phyloP scores from a whole-genome alignment of 2,888 invertebrate genomes.

The Reticulitermes lucifugus region DNA sequence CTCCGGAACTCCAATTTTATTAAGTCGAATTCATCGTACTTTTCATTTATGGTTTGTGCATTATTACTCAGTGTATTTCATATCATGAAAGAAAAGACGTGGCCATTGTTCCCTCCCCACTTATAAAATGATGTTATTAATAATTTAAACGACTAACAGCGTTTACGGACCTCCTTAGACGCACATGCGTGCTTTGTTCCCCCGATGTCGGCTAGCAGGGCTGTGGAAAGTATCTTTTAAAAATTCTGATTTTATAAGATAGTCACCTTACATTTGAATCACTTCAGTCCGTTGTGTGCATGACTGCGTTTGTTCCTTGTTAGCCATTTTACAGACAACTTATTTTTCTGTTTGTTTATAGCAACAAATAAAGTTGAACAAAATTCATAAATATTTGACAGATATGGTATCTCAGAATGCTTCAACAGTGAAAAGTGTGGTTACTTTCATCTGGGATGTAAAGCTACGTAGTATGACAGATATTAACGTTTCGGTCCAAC shows the following conservation, averaged over 20 bases:
- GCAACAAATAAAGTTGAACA: too few species aligned
- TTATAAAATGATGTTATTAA: slow-evolving; percentile 4
- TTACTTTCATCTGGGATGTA: too few species aligned
- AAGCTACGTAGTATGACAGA: too few species aligned
- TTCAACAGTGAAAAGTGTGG: too few species aligned
- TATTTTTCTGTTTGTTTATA: too few species aligned
- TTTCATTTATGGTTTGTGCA: neutral
- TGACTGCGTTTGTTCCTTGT: too few species aligned
- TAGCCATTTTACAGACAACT: too few species aligned
- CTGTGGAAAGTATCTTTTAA: neutral
- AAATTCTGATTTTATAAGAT: neutral
- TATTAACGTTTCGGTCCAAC: too few species aligned
- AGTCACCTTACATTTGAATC: neutral
- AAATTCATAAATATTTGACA: too few species aligned
- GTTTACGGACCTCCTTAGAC: too few species aligned
- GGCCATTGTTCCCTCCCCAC: neutral
- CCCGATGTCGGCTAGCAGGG: neutral
- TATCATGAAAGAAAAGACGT: neutral
- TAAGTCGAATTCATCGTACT: neutral
- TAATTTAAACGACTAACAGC: neutral
- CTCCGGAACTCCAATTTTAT: neutral
- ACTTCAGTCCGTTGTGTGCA: too few species aligned
- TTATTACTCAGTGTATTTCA: neutral
- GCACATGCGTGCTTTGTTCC: neutral
- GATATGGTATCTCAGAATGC: too few species aligned